Percentiles rank a stretch among this genome's conserved stretches.
Conservation (phyloP, 2,888 invertebrate species). For the Homarus gammarus region DNA sequence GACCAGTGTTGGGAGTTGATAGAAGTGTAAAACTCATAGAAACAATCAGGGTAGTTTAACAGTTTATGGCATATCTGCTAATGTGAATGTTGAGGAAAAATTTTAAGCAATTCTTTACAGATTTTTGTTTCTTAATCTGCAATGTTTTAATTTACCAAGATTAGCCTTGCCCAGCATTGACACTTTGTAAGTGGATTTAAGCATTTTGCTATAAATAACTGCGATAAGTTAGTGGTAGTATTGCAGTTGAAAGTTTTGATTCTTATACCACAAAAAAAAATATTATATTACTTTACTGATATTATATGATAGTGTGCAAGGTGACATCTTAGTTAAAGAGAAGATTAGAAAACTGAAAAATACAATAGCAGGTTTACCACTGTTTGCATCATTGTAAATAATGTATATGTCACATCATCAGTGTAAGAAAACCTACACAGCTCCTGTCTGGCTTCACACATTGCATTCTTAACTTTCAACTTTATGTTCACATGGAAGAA, state of each 20-base stretch:
- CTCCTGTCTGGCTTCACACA: too few relatives aligned
- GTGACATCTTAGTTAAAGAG: too few relatives aligned
- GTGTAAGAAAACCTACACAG: too few relatives aligned
- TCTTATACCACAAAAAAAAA: neutral
- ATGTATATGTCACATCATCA: too few relatives aligned
- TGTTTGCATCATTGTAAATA: too few relatives aligned
- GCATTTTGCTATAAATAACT: neutral
- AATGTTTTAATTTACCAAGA: neutral
- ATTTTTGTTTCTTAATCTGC: neutral
- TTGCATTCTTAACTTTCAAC: too few relatives aligned
- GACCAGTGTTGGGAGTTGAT: neutral
- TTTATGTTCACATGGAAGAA: too few relatives aligned
- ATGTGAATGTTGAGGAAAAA: neutral
- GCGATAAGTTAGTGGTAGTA: neutral
- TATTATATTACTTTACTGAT: neutral
- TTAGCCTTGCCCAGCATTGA: neutral
- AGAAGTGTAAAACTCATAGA: neutral
- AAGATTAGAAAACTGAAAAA: too few relatives aligned
- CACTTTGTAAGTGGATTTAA: neutral
- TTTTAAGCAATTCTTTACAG: neutral
- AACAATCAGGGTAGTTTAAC: neutral
- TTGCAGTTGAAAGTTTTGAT: neutral
- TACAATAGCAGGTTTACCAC: too few relatives aligned
- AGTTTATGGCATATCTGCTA: neutral
- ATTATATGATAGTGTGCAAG: neutral